These are phyloP conservation scores for Pan paniscus DNA, from an alignment of 2,113 vertebrate species.

Conservation along the genomic window DNA sequence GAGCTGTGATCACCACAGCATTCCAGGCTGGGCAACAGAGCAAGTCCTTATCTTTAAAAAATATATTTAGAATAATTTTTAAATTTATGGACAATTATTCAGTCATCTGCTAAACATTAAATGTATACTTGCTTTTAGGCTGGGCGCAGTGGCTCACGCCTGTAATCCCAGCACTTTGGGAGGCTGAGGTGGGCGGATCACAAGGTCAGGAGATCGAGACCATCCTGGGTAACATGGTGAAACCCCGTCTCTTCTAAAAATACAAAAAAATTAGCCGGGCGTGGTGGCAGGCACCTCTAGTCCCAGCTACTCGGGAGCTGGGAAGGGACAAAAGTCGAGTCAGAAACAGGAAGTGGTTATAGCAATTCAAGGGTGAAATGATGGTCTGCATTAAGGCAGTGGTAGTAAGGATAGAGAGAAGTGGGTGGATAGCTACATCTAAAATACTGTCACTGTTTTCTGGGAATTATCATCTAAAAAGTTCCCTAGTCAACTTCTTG, in stretches of 20 bases:
- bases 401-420: not conserved
- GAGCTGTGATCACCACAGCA: too few relatives aligned
- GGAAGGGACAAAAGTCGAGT: not conserved
- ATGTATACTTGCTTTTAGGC: not conserved
- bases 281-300: too few relatives aligned
- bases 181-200: too few relatives aligned
- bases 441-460: not conserved
- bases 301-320: not conserved
- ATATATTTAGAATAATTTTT: slow-evolving; percentile 16
- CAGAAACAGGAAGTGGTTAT: not conserved
- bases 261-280: too few relatives aligned
- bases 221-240: too few relatives aligned
- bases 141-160: too few relatives aligned
- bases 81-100: not conserved
- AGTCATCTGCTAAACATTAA: slow-evolving; percentile 9
- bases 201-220: too few relatives aligned
- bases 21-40: too few relatives aligned
- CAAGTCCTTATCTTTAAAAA: not conserved
- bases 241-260: too few relatives aligned
- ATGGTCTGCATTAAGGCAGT: not conserved
- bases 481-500: not conserved
- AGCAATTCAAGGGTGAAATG: not conserved
- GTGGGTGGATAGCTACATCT: not conserved
- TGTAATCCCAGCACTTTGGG: too few relatives aligned
- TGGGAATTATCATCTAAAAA: not conserved